Percentiles rank a stretch among this genome's conserved stretches.
Evolutionary conservation across 2,888 invertebrate species (phyloP).

Genomic region (Melieria picta): DNA sequence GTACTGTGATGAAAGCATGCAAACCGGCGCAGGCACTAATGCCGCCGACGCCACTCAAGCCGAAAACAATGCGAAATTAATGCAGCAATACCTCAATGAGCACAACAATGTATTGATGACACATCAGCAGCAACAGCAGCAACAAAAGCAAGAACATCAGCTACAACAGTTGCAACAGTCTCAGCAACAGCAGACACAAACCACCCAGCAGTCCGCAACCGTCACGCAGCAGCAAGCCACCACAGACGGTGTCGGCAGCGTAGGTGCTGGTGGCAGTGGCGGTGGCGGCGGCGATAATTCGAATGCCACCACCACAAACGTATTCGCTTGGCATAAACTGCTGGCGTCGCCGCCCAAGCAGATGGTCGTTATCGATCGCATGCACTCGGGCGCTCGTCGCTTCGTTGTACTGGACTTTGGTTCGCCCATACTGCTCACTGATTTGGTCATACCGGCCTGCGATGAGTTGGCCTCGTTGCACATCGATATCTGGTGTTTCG

Average conservation of each 20-base stretch:
- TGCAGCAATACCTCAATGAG: background rate
- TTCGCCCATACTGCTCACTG: slow-evolving; percentile 84
- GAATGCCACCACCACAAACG: slow-evolving; percentile 45
- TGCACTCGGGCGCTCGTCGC: slow-evolving; percentile 93
- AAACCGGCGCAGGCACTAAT: slow-evolving; percentile 40
- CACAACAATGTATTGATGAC: slow-evolving; percentile 5
- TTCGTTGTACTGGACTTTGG: slow-evolving; percentile 94
- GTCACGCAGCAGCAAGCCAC: slow-evolving; percentile 18
- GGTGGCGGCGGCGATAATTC: slow-evolving; percentile 28
- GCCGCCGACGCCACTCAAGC: slow-evolving; percentile 23
- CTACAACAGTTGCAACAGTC: slow-evolving; percentile 39
- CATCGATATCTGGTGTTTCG: slow-evolving; percentile 89
- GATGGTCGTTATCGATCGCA: slow-evolving; percentile 87
- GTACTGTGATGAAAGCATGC: slow-evolving; percentile 49
- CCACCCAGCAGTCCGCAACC: slow-evolving; percentile 25
- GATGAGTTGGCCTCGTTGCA: slow-evolving; percentile 85
- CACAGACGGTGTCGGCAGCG: background rate
- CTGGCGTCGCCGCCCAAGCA: slow-evolving; percentile 85
- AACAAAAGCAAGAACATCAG: slow-evolving; percentile 16
- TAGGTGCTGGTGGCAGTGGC: background rate
- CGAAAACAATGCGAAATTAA: slow-evolving; percentile 12
- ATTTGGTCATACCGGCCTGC: slow-evolving; percentile 83
- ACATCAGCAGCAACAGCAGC: slow-evolving; percentile 17
- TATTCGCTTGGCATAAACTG: slow-evolving; percentile 79
- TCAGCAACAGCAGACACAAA: slow-evolving; percentile 43